Base-by-base conservation (phyloP, 2,113 vertebrate genomes). In the Mobula birostris region DNA sequence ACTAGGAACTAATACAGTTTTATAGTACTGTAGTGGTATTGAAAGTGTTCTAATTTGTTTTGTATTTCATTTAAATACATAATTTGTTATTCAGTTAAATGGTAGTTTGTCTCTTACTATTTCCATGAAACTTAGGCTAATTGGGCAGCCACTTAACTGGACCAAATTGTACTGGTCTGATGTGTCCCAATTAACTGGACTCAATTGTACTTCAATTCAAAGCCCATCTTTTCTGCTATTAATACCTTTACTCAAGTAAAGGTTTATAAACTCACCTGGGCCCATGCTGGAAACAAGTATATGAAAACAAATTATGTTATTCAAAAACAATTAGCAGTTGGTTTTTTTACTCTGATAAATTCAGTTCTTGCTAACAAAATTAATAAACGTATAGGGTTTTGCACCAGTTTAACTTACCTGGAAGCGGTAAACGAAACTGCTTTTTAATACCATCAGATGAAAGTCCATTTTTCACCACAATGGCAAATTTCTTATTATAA, bases 361-460 rank as follows among this genome's bases (percentile, higher is more conserved):
- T 83, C 80, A 48, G 19, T 83, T 56, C 36, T 82, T 17, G 48
- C 56, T 83, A 56, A 48, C 2, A 56, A 83, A 48, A 48, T 48
- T 36, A 36, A 36, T 36, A 36, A 36, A 36, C 36, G 36, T 36
- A 36, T 56, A 83, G 19, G 40, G 19, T 58, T 83, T 83, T 32
- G 15, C 29, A 63, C 87, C 29, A 32, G 61, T 90, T 90, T 90
- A 63, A 83, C 3, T 0, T 92, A 94, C 56, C 93, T 95, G 94
- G 70, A 21, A 95, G 72, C 7, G 70, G 94, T 63, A 94, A 61
- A 94, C 72, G 94, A 56, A 32, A 0, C 0, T 74, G 1, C 94
- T 88, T 95, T 70, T 2, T 48, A 70, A 94, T 91, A 6, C 63
- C 0, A 40, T 95, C 91, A 76, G 77, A 58, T 56, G 88, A 83